Evolutionary conservation across 2,797 vertebrate species (phyloP), one percentile per base, ranked within the genome.

Genomic region (Myotis findleyi): DNA sequence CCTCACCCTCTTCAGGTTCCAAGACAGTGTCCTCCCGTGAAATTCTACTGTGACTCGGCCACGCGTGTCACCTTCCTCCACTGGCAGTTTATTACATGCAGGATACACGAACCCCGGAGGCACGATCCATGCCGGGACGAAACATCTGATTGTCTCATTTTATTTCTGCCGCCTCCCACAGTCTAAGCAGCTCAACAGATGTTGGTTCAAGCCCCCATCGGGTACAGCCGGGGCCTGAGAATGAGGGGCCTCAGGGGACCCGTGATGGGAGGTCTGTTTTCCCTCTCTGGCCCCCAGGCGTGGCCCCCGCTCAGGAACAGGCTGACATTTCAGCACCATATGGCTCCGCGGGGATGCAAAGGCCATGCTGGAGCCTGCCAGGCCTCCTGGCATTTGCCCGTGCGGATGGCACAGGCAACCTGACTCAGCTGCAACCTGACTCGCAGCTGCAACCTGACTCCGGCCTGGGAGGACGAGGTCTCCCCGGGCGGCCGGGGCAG

Each of bases 271-370:
- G 86, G 86, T 49, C 16, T 73, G 44, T 59, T 83, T 79, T 94
- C 90, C 86, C 73, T 62, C 3, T 76, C 75, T 30, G 69, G 73
- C 64, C 69, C 79, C 85, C 75, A 47, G 18, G 1, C 4, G 2
- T 47, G 85, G 90, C 82, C 87, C 77, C 44, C 57, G 36, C 81
- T 96, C 71, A 79, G 92, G 57, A 96, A 89, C 85, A 93, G 92
- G 94, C 36, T 97, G 95, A 97, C 92, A 97, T 97, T 96, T 92
- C 75, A 95, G 82, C 59, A 93, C 95, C 97, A 95, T 97, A 97
- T 97, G 97, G 96, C 87, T 94, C 90, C 92, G 90, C 0, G 0
- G 94, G 83, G 95, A 90, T 92, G 90, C 96, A 94, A 96, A 97
- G 96, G 95, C 92, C 95, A 97, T 69, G 68, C 23, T 36, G 59